phyloP scores from a whole-genome alignment of 2,113 vertebrate species.

The Serilophus lunatus region DNA sequence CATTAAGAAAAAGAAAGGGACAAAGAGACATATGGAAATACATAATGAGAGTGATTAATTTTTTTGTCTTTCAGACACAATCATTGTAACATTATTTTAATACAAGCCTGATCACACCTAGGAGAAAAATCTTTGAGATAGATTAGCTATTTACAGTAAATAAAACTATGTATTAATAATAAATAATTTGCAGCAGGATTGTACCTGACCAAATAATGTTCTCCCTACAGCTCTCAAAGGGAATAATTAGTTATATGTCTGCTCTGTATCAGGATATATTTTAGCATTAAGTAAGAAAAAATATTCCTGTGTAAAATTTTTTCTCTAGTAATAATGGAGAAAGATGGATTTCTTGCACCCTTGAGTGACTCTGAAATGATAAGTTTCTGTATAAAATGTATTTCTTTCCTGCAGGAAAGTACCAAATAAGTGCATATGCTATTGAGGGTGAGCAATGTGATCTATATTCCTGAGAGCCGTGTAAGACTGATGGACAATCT shows the following conservation, averaged over 20 bases:
- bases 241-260: not conserved
- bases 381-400: not conserved
- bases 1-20: accelerated
- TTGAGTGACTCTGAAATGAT: not conserved
- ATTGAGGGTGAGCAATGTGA: not conserved
- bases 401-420: not conserved
- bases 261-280: not conserved
- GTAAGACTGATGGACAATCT: not conserved
- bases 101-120: not conserved
- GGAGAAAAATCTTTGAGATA: not conserved
- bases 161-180: not conserved
- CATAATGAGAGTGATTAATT: not conserved
- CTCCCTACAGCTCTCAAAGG: not conserved
- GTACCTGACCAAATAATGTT: not conserved
- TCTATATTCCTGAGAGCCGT: not conserved
- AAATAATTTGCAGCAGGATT: not conserved
- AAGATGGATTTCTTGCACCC: not conserved
- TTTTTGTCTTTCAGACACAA: not conserved
- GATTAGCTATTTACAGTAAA: not conserved
- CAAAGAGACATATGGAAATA: not conserved
- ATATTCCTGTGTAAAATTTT: not conserved
- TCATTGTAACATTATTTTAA: not conserved
- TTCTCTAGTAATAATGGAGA: not conserved
- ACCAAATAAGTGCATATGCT: not conserved
- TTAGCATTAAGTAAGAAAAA: not conserved